These are phyloP conservation scores for Eumerus sabulonum DNA, from an alignment of 2,888 invertebrate genomes.

Conservation along the genomic window DNA sequence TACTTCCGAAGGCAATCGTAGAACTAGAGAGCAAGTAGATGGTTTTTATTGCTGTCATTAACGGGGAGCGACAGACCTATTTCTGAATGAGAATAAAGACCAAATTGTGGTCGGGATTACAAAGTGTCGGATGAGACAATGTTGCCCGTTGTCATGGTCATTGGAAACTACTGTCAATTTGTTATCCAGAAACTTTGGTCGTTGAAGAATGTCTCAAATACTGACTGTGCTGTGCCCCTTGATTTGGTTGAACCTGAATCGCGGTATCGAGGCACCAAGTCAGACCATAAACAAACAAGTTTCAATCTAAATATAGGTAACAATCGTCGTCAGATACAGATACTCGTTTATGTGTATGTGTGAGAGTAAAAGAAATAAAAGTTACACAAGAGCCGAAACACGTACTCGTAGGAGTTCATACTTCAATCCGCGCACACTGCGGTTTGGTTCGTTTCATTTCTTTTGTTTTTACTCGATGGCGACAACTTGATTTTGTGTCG, in stretches of 20 bases:
- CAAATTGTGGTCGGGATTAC: slow-evolving; percentile 31
- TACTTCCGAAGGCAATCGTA: slow-evolving; percentile 5
- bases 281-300: slow-evolving; percentile 31
- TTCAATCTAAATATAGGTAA: slow-evolving; percentile 32
- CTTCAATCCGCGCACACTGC: not conserved
- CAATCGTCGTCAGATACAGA: slow-evolving; percentile 1
- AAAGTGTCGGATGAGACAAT: slow-evolving; percentile 28
- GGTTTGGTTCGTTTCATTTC: not conserved
- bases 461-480: slow-evolving; percentile 2
- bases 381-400: slow-evolving; percentile 23
- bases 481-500: slow-evolving; percentile 18
- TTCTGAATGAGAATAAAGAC: slow-evolving; percentile 21
- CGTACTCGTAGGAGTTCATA: not conserved
- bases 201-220: slow-evolving; percentile 1
- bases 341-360: not conserved
- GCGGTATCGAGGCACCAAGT: slow-evolving; percentile 6
- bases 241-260: not conserved
- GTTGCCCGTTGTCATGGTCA: too few species aligned
- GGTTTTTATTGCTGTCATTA: slow-evolving; percentile 33
- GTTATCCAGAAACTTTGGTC: slow-evolving; percentile 17
- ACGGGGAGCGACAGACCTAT: slow-evolving; percentile 16
- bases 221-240: slow-evolving; percentile 3
- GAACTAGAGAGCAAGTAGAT: slow-evolving; percentile 11
- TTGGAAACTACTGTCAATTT: not conserved
- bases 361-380: not conserved